phyloP scores from a whole-genome alignment of 2,888 invertebrate species.

The Ramazzottius varieornatus region DNA sequence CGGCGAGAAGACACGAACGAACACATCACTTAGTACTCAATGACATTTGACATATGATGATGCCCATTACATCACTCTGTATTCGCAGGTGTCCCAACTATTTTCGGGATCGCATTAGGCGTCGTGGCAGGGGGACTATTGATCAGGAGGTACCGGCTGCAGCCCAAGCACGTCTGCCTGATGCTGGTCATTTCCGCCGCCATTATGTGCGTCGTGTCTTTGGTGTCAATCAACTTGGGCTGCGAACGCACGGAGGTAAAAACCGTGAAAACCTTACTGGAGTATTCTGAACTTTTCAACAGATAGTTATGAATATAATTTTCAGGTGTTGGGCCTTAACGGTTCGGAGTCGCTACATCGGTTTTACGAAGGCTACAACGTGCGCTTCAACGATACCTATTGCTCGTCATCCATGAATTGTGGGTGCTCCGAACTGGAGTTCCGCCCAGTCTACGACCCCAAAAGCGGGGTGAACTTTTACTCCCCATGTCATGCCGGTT shows the following conservation, averaged over 20 bases:
- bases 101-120: background rate
- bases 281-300: background rate
- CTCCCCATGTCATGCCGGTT: background rate
- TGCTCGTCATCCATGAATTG: background rate
- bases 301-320: background rate
- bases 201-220: background rate
- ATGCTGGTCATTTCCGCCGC: background rate
- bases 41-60: too few species aligned
- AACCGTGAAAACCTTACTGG: background rate
- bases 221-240: background rate
- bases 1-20: too few species aligned
- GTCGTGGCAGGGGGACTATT: background rate
- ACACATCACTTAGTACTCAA: too few species aligned
- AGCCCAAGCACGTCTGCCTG: background rate
- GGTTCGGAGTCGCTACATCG: background rate
- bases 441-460: background rate
- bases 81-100: background rate
- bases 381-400: background rate
- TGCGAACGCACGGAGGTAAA: slow-evolving; percentile 2
- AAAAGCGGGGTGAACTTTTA: slow-evolving; percentile 1
- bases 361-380: background rate
- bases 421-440: background rate
- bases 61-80: too few species aligned
- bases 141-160: background rate
- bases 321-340: background rate